Conservation (phyloP, 2,797 vertebrate species). For the Pseudochirops cupreus region DNA sequence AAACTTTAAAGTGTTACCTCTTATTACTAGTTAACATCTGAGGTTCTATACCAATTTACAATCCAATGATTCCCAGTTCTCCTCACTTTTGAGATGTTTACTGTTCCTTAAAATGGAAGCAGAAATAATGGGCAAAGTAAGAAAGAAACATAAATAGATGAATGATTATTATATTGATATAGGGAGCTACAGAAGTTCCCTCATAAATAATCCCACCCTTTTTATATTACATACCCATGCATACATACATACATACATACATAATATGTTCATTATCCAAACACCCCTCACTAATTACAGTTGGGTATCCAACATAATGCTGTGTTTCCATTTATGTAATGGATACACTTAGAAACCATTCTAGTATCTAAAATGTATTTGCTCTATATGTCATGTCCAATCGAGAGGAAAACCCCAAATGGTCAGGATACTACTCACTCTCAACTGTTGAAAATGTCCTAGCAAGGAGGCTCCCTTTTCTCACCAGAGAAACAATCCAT, state of each 20-base stretch:
- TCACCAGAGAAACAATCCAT: not conserved
- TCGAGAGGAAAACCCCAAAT: not conserved
- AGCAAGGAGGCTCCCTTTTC: not conserved
- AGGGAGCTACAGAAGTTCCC: not conserved
- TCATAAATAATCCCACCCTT: not conserved
- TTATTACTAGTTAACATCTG: not conserved
- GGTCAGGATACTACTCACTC: not conserved
- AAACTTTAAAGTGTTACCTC: not conserved
- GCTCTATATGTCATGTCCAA: not conserved
- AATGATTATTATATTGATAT: not conserved
- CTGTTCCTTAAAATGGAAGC: not conserved
- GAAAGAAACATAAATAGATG: not conserved
- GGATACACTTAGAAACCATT: not conserved
- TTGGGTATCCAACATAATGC: not conserved
- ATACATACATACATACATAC: no score
- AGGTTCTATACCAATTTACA: not conserved
- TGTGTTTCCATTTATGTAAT: not conserved
- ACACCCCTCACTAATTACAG: not conserved
- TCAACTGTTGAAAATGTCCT: not conserved
- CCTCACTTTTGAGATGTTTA: not conserved
- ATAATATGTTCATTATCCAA: not conserved
- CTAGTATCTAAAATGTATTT: not conserved
- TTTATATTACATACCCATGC: no score
- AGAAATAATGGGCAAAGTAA: not conserved
- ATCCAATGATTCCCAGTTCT: not conserved